Evolutionary conservation across 2,888 invertebrate genomes (phyloP).

Genomic region (Netelia melanura): DNA sequence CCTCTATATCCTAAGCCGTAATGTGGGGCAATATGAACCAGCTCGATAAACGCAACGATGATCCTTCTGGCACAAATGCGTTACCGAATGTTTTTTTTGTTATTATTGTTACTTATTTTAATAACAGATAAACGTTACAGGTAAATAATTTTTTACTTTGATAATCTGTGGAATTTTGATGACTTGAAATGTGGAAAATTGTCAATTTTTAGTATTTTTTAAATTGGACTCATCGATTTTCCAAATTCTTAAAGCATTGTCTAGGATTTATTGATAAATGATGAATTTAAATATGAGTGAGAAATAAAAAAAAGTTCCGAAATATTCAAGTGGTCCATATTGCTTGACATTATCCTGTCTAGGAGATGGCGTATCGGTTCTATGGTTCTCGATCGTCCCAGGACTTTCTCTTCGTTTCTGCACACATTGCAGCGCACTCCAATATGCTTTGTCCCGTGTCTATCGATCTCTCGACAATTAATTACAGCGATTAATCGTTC

Average conservation of each 20-base stretch:
- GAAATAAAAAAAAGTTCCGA: too few relatives aligned
- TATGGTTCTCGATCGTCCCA: neutral
- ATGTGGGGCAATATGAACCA: neutral
- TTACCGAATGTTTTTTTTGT: neutral
- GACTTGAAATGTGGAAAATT: too few relatives aligned
- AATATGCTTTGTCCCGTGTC: slow-evolving; percentile 37
- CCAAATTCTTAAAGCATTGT: too few relatives aligned
- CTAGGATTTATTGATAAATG: neutral
- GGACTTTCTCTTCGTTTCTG: slow-evolving; percentile 45
- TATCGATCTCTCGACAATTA: slow-evolving; percentile 55
- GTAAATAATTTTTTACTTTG: too few relatives aligned
- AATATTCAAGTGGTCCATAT: too few relatives aligned
- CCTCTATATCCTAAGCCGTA: slow-evolving; percentile 9
- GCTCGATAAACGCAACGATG: neutral
- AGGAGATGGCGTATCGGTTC: neutral
- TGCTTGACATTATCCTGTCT: neutral
- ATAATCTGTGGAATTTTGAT: too few relatives aligned
- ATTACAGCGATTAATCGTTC: slow-evolving; percentile 61
- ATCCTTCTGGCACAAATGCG: neutral
- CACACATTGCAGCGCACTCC: slow-evolving; percentile 9
- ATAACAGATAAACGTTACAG: too few relatives aligned
- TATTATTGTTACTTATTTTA: too few relatives aligned
- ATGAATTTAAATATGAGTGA: neutral
- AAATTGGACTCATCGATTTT: too few relatives aligned
- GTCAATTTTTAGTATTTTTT: too few relatives aligned